phyloP scores from a whole-genome alignment of 2,797 vertebrate species.

The Pyrocephalus nanus region DNA sequence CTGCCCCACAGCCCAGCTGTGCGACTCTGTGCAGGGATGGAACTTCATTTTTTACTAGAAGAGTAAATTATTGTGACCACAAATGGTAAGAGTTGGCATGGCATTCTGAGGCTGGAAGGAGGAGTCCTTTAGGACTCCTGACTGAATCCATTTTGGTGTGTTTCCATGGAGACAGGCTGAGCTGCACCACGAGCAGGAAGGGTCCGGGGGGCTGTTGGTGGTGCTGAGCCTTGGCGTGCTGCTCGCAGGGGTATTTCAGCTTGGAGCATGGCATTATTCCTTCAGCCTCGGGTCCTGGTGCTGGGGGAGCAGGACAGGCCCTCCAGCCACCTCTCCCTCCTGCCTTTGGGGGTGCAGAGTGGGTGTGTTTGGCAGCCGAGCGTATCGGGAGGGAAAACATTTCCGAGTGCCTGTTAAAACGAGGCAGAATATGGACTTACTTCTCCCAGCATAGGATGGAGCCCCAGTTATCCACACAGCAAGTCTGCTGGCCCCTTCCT shows the following conservation, averaged over 20 bases:
- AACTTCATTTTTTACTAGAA: neutral
- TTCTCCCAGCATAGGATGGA: neutral
- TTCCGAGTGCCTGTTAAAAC: neutral
- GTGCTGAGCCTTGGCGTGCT: neutral
- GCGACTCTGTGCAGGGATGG: neutral
- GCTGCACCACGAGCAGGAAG: neutral
- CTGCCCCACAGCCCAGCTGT: neutral
- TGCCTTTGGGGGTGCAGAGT: neutral
- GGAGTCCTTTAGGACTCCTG: neutral
- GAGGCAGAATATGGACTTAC: neutral
- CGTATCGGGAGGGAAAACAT: neutral
- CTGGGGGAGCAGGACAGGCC: neutral
- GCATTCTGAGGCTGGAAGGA: neutral
- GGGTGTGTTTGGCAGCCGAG: rapidly evolving
- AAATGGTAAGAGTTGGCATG: neutral
- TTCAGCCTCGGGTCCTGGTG: neutral
- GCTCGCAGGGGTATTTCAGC: neutral
- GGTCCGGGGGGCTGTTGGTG: neutral
- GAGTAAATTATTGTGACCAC: neutral
- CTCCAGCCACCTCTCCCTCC: neutral
- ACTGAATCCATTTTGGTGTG: neutral
- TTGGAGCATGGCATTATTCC: neutral
- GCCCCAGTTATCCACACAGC: neutral
- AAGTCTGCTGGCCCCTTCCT: neutral
- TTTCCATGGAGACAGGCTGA: neutral